Base-by-base conservation (phyloP, 1,140 invertebrate species). In the Tetragonula clypearis region DNA sequence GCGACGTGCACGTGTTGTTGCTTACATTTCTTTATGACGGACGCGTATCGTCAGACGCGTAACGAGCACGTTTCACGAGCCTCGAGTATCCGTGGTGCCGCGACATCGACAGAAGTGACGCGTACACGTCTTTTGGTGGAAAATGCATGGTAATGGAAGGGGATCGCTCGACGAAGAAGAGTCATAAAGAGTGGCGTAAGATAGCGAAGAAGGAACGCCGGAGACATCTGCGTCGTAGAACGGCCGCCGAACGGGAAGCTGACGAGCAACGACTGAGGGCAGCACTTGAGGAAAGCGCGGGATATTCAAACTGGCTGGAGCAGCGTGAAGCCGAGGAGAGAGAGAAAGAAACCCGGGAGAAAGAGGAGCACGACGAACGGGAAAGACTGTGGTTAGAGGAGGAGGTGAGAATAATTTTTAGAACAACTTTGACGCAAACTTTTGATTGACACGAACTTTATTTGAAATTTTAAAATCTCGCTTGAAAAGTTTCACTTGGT, bases 161-260 rank as follows among this genome's bases (percentile, higher is more conserved):
- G 5, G 4, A 8, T 66, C 1, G 26, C 14, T 30, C 21, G 21
- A 87, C 56, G 11, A 85, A 66, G 19, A 23, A n/a, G 14, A 80
- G 68, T 53, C 96, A 96, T 90, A 95, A 94, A 88, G 94, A 95
- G 91, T 96, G 96, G 96, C 95, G 96, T 89, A 95, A 95, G 91
- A 92, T 95, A 72, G 96, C 94, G 5, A 97, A 96, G 93, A 96
- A 94, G 85, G 95, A 96, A 90, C 95, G 96, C 92, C 95, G 96
- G 86, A 95, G 95, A 91, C 94, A 93, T 86, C 93, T 96, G 69
- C 93, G 96, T 86, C 95, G 91, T 73, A 86, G 92, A 88, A 86
- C 92, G 62, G 96, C 96, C 14, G 88, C 85, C 41, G 85, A 92
- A 56, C 92, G 93, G 0, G 92, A 94, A 62, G 86, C 80, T 14